These are phyloP conservation scores for Platycheirus albimanus DNA, from an alignment of 2,888 invertebrate genomes.

Conservation along the genomic window DNA sequence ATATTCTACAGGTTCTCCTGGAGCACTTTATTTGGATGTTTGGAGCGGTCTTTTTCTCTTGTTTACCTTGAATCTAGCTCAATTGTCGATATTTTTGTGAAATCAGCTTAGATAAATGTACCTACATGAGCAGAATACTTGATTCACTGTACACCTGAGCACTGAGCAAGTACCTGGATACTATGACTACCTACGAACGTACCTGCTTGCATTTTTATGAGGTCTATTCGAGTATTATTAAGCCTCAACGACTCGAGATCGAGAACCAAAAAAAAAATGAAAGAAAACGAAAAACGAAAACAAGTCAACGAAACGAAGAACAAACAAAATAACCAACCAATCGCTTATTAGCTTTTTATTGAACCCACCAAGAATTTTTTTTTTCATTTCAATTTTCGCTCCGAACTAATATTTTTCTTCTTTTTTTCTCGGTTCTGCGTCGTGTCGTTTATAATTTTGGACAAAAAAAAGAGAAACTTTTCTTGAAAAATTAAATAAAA, in stretches of 20 bases:
- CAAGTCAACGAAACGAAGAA: constrained; percentile 17
- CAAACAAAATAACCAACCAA: constrained; percentile 9
- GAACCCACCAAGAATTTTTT: constrained; percentile 9
- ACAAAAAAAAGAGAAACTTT: neutral
- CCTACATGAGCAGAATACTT: no score
- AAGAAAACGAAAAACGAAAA: neutral
- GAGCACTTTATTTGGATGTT: no score
- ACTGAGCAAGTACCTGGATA: neutral
- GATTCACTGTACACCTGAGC: neutral
- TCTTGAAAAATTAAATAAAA: neutral
- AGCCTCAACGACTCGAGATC: neutral
- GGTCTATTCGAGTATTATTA: neutral
- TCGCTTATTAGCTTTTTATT: no score
- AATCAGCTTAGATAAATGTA: no score
- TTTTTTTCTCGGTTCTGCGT: neutral
- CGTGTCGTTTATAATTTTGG: neutral
- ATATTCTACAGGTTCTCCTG: no score
- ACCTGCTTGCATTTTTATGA: no score
- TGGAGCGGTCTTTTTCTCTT: no score
- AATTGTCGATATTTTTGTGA: no score
- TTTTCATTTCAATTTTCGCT: neutral
- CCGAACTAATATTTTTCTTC: neutral
- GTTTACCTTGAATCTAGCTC: no score
- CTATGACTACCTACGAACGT: neutral
- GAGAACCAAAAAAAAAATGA: no score